A percentile compares a stretch with the other conserved stretches of the same genome.
Conservation (phyloP, 2,113 vertebrate species). For the Ranitomeya imitator region DNA sequence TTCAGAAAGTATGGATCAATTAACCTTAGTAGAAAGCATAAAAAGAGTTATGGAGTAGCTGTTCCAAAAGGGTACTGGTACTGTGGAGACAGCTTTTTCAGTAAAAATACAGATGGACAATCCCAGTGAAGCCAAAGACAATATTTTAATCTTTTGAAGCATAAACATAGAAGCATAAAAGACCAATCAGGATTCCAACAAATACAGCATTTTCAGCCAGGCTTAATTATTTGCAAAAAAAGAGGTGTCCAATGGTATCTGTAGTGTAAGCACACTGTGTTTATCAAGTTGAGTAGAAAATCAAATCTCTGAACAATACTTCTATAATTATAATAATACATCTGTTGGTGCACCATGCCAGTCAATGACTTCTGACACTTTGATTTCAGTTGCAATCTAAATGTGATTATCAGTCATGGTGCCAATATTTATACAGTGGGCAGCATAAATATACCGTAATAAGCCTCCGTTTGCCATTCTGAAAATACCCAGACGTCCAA, state of each 20-base stretch:
- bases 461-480: constrained; percentile 16
- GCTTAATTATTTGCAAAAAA: constrained; percentile 8
- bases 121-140: neutral
- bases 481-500: constrained; percentile 19
- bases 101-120: neutral
- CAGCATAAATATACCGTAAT: constrained; percentile 16
- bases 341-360: constrained; percentile 23
- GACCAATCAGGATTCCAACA: neutral
- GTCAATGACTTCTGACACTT: constrained; percentile 24
- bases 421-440: constrained; percentile 37
- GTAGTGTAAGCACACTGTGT: constrained; percentile 3
- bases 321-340: constrained; percentile 48
- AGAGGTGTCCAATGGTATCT: constrained; percentile 9
- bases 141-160: neutral
- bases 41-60: neutral
- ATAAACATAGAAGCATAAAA: neutral
- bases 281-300: constrained; percentile 43
- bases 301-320: constrained; percentile 33
- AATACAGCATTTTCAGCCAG: neutral
- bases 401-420: neutral
- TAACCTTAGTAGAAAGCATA: neutral
- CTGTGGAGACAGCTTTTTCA: neutral
- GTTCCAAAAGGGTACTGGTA: neutral
- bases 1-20: neutral
- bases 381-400: constrained; percentile 35